Conservation (phyloP, 2,797 vertebrate genomes). For the Saxicola maurus region DNA sequence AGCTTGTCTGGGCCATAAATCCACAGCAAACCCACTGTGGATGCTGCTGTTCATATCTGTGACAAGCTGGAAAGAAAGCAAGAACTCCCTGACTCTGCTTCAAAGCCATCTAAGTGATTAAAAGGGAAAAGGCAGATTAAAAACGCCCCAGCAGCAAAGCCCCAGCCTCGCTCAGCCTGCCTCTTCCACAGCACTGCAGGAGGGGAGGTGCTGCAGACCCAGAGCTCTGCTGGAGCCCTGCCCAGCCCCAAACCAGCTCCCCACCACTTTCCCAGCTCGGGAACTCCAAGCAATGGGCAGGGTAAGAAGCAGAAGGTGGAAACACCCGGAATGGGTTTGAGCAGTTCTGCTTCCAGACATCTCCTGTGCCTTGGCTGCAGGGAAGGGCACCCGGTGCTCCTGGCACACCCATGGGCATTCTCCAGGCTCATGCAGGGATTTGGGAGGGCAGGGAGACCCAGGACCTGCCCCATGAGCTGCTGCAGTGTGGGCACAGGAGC, state of each 20-base stretch:
- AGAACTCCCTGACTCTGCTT: background rate
- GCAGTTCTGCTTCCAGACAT: background rate
- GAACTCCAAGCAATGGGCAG: background rate
- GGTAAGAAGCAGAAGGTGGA: background rate
- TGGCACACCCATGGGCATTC: background rate
- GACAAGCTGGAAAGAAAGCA: background rate
- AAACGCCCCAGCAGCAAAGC: background rate
- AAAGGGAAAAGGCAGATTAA: background rate
- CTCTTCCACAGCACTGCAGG: background rate
- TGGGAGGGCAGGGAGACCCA: background rate
- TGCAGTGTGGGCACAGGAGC: background rate
- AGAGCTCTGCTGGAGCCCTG: background rate
- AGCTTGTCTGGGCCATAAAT: background rate
- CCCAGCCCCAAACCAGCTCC: background rate
- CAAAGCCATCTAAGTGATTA: background rate
- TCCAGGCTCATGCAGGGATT: fast-evolving
- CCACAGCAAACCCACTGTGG: background rate
- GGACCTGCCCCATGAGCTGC: fast-evolving
- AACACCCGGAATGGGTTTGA: fast-evolving
- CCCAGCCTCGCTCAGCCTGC: background rate
- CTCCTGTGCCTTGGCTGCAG: background rate
- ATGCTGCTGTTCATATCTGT: background rate
- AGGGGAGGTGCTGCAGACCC: background rate
- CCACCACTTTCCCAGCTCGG: fast-evolving
- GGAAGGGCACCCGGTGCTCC: fast-evolving